Base-by-base conservation (phyloP, 2,888 invertebrate genomes). In the Tolmerus cingulatus region DNA sequence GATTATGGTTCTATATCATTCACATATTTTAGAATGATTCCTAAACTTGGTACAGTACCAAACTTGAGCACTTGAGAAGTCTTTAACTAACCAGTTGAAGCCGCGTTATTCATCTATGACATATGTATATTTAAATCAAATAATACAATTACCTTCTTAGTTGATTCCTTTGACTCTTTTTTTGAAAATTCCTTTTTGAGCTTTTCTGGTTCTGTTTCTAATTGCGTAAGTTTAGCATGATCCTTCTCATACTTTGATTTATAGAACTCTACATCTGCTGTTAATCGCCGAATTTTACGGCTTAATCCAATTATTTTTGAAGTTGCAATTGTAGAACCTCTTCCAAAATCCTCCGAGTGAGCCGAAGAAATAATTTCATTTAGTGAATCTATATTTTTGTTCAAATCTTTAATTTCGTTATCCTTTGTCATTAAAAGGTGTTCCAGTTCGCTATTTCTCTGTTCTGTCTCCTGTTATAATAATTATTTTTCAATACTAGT, bases 311-410 rank as follows among this genome's bases (percentile, higher is more conserved):
- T 87, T 23, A 92, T 91, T 88, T 92, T 92, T 2, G 90, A 88
- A 37, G 46, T 85, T 43, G 46, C 43, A 8, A 85, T 85, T 46
- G 85, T 74, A 12, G 85, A 74, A n/a, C 85, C 74, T 23, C 43
- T 90, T 37, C 91, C 91, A 86, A 92, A 66, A 87, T 92, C 92
- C 74, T 92, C 91, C 4, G 91, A 90, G 34, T 91, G 91, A 85
- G 91, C 90, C 2, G 91, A 91, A 76, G 92, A 91, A 0, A 92
- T 89, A 1, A 91, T 90, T 2, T 92, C 91, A 46, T 92, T 92
- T 0, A 92, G 89, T 0, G 91, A 90, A 5, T 90, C 89, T 0
- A 92, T 90, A 0, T 92, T 92, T 46, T 90, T 90, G 78, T 91
- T 91, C 0, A 92, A 89, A 1, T 91, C 90, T 0, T 84, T 82